Evolutionary conservation across 2,888 invertebrate species (phyloP), one percentile per base, ranked within the genome.

Genomic region (Pollenia angustigena): DNA sequence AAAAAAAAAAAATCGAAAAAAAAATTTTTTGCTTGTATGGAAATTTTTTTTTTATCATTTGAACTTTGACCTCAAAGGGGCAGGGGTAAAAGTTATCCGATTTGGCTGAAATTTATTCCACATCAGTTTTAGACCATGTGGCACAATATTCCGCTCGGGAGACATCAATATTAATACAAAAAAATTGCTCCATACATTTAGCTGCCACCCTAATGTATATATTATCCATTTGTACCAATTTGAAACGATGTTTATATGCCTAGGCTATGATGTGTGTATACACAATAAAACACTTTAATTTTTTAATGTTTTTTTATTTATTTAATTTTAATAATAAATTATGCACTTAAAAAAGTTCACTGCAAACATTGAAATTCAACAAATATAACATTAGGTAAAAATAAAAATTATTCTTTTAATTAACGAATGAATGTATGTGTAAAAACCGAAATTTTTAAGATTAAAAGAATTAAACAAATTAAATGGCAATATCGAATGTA

Each of bases 321-420:
- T 69, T 79, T 40, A 66, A 48, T 58, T 68, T 69, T 71, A 23
- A n/a, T 18, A 71, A 71, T 60, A 62, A 62, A 40, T 54, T 32
- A 32, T 32, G 32, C 60, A 69, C 48, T 58, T 48, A 62, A 80
- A 68, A 78, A 54, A 54, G 23, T 62, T 71, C 50, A 80, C 69
- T 72, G 71, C 60, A 71, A 54, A 80, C 46, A 62, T 44, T 81
- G 12, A 71, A 72, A 40, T 80, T 62, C 44, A 71, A 81, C 71
- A 81, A 60, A 64, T 68, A 62, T 76, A 62, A 64, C 42, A 81
- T 64, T 32, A 62, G 32, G 10, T 56, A 56, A 66, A 71, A 80
- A 44, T 68, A 69, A 23, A 80, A 52, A 68, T 56, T 56, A 68
- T 32, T 12, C 16, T 48, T 58, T 14, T 2, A 74, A 42, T 23